phyloP scores from a whole-genome alignment of 2,113 vertebrate species.

The Cynocephalus volans region DNA sequence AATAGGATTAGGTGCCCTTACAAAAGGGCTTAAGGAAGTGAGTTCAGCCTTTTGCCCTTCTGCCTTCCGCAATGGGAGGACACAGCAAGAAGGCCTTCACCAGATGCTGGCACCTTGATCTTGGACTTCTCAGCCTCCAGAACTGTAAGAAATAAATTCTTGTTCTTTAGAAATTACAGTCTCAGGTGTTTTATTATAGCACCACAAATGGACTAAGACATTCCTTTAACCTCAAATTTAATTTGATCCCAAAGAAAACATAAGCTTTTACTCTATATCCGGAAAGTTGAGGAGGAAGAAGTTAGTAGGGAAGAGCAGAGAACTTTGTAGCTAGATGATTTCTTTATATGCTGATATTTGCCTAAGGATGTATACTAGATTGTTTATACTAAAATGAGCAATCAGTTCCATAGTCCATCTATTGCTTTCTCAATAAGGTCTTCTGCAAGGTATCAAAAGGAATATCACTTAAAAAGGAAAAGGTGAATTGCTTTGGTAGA shows the following conservation, averaged over 20 bases:
- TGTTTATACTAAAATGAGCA: not conserved
- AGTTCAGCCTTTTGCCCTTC: not conserved
- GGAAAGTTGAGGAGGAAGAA: not conserved
- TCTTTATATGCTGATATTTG: conserved; percentile 5
- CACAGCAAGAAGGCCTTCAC: not conserved
- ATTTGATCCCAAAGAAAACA: not conserved
- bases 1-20: not conserved
- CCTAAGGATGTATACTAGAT: not conserved
- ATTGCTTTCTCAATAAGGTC: not conserved
- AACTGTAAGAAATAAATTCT: not conserved
- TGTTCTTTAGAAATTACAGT: not conserved
- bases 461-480: not conserved
- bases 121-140: not conserved
- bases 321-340: not conserved
- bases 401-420: not conserved
- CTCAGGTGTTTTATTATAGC: not conserved
- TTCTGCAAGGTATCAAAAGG: not conserved
- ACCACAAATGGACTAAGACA: not conserved
- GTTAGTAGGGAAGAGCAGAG: not conserved
- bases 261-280: not conserved
- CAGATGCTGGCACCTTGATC: not conserved
- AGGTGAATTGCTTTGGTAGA: not conserved
- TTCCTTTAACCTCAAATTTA: conserved; percentile 23
- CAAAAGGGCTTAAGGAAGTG: not conserved
- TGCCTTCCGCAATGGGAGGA: not conserved